phyloP scores from a whole-genome alignment of 92 coral and sea anemone species.

The Phenganax subtilis region DNA sequence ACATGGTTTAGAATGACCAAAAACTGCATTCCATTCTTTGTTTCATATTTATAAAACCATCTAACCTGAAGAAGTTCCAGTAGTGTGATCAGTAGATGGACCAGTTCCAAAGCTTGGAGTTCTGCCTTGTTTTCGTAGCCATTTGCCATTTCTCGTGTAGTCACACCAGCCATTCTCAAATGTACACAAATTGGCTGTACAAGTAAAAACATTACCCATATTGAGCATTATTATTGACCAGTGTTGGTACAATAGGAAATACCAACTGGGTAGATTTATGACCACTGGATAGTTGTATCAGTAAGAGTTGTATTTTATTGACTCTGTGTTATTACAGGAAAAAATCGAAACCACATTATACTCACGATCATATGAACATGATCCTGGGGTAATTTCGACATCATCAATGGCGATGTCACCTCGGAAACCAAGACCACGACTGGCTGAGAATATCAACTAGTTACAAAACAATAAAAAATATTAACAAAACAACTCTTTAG shows the following conservation, averaged over 20 bases:
- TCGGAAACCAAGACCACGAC: constrained; percentile 41
- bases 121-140: constrained; percentile 60
- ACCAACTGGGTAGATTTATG: background rate
- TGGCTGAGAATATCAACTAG: constrained; percentile 79
- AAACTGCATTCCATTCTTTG: too few species aligned
- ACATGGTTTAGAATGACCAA: too few species aligned
- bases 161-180: constrained; percentile 65
- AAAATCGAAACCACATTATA: background rate
- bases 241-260: background rate
- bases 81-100: constrained; percentile 69
- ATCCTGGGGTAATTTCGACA: constrained; percentile 54
- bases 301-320: too few species aligned
- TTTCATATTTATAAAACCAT: background rate
- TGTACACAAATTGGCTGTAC: constrained; percentile 46
- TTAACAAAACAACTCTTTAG: background rate
- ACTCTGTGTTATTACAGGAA: too few species aligned
- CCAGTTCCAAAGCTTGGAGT: constrained; percentile 72
- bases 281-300: too few species aligned
- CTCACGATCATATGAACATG: constrained; percentile 45
- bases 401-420: constrained; percentile 89
- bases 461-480: background rate
- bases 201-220: background rate
- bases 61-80: constrained; percentile 61
- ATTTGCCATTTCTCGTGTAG: constrained; percentile 42
- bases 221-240: background rate